Percentiles rank a stretch among this genome's conserved stretches.
Evolutionary conservation across 2,113 vertebrate species (phyloP).

Genomic region (Cochlearius cochlearius): DNA sequence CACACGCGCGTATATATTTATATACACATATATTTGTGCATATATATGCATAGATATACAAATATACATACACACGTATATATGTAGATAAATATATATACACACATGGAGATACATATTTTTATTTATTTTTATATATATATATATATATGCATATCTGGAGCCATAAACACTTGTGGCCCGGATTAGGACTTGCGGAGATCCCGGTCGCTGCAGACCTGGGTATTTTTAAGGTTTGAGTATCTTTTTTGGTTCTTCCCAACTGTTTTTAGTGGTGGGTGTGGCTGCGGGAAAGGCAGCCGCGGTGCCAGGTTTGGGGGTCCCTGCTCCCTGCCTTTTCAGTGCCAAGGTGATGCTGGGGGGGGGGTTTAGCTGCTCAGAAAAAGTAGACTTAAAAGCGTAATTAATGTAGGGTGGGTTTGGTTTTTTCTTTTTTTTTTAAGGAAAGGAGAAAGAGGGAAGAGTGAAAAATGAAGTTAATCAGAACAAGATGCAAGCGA

Average conservation of each 20-base stretch:
- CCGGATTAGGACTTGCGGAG: background rate
- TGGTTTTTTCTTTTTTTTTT: background rate
- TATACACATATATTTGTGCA: too few relatives aligned
- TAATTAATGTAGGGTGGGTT: background rate
- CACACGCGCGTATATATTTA: background rate
- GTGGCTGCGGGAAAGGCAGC: background rate
- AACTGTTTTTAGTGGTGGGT: accelerated
- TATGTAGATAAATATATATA: too few relatives aligned
- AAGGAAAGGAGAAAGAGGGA: background rate
- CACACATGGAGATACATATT: background rate
- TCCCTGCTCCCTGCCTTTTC: background rate
- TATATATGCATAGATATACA: background rate
- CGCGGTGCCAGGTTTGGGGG: background rate
- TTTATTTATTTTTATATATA: background rate
- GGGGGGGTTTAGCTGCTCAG: background rate
- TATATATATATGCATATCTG: too few relatives aligned
- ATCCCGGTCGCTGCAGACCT: background rate
- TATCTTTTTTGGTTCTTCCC: background rate
- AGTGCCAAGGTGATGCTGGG: background rate
- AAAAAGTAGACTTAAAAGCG: background rate
- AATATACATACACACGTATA: background rate
- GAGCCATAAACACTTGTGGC: background rate
- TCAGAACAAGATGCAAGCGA: background rate
- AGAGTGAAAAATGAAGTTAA: background rate
- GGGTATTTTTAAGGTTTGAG: background rate